These are phyloP conservation scores for Ormyrus pomaceus DNA, from an alignment of 2,888 invertebrate genomes.

Conservation along the genomic window DNA sequence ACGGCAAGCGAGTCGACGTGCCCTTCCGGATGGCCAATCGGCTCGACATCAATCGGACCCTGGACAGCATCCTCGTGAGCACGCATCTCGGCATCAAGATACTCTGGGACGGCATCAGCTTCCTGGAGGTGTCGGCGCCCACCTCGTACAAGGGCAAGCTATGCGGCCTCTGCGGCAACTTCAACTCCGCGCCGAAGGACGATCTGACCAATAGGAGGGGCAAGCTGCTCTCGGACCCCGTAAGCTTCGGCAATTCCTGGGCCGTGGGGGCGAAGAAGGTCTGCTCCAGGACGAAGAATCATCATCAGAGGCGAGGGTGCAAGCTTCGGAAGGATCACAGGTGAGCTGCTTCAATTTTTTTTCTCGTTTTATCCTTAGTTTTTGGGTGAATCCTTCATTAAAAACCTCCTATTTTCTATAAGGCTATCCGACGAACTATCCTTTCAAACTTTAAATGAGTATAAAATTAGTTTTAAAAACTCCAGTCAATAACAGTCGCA, in stretches of 20 bases:
- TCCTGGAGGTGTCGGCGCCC: slow-evolving; percentile 89
- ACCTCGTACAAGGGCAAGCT: slow-evolving; percentile 84
- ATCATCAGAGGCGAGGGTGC: slow-evolving; percentile 73
- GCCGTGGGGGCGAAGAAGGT: slow-evolving; percentile 88
- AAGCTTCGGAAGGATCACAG: slow-evolving; percentile 70
- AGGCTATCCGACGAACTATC: too few relatives aligned
- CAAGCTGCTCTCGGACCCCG: slow-evolving; percentile 80
- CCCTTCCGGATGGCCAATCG: slow-evolving; percentile 80
- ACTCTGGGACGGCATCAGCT: slow-evolving; percentile 95
- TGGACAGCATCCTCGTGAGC: slow-evolving; percentile 82
- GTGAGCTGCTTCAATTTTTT: slow-evolving; percentile 58
- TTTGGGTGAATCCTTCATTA: too few relatives aligned
- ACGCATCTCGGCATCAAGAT: slow-evolving; percentile 88
- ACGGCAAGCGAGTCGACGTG: slow-evolving; percentile 84
- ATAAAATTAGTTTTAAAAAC: too few relatives aligned
- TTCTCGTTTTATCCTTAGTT: too few relatives aligned
- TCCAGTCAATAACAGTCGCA: too few relatives aligned
- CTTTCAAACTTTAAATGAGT: too few relatives aligned
- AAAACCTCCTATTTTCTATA: too few relatives aligned
- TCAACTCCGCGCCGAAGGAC: slow-evolving; percentile 90
- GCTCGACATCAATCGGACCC: slow-evolving; percentile 81
- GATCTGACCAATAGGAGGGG: slow-evolving; percentile 87
- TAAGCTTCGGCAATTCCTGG: slow-evolving; percentile 92
- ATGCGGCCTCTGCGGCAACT: slow-evolving; percentile 97
- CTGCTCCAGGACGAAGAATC: slow-evolving; percentile 78